Percentiles rank a stretch among this genome's conserved stretches.
These are phyloP conservation scores for Balaenoptera acutorostrata DNA, from an alignment of 2,113 vertebrate genomes.

Conservation along the genomic window DNA sequence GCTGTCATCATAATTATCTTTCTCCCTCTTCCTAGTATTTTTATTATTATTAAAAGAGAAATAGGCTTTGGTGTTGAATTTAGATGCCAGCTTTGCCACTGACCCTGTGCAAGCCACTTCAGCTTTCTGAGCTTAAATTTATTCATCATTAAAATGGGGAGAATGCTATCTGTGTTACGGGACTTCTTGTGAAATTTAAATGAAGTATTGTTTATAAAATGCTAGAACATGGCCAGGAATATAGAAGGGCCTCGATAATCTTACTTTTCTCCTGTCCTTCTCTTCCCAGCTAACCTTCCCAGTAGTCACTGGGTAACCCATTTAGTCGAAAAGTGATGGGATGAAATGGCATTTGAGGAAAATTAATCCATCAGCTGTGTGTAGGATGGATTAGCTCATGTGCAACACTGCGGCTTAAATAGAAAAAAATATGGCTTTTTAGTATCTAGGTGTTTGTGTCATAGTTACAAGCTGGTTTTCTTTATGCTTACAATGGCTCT, in stretches of 20 bases:
- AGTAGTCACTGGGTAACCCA: neutral
- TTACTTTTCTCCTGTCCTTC: neutral
- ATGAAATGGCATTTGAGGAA: neutral
- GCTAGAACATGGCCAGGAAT: neutral
- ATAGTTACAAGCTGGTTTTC: neutral
- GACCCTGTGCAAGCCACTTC: neutral
- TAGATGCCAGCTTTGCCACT: neutral
- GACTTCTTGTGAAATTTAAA: neutral
- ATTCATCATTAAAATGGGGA: neutral
- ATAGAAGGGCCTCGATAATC: neutral
- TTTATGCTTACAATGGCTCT: neutral
- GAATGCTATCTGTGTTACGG: rapidly evolving
- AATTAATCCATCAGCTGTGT: neutral
- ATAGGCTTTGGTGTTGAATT: neutral
- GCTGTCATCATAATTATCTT: rapidly evolving
- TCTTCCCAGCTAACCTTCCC: neutral
- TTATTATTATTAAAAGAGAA: neutral
- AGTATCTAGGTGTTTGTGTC: neutral
- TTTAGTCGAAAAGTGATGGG: neutral
- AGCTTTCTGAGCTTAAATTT: neutral
- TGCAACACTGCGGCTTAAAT: neutral
- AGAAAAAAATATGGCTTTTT: neutral
- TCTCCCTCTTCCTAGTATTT: neutral
- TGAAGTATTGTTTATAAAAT: neutral
- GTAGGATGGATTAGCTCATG: neutral